Conservation (phyloP, 2,888 invertebrate genomes). For the Girardia tigrina region DNA sequence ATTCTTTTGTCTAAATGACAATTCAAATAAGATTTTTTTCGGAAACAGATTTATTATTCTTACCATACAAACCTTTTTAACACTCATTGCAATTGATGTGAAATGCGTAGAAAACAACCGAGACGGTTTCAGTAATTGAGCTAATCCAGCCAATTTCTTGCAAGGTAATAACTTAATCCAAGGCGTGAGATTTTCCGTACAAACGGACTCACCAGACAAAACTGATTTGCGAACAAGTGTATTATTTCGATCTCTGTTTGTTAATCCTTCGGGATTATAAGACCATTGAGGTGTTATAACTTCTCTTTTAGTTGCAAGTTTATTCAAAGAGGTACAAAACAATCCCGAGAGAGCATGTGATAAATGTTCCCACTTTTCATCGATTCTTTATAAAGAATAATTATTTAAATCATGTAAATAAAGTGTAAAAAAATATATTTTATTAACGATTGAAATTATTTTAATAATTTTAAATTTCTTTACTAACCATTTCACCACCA, state of each 20-base stretch:
- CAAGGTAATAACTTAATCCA: slow-evolving; percentile 94
- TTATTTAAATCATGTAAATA: too few species aligned
- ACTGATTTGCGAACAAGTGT: slow-evolving; percentile 60
- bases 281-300: slow-evolving; percentile 65
- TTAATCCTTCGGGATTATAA: slow-evolving; percentile 61
- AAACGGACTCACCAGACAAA: slow-evolving; percentile 85
- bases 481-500: too few species aligned
- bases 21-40: slow-evolving; percentile 56
- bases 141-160: slow-evolving; percentile 65
- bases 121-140: slow-evolving; percentile 72
- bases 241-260: background rate
- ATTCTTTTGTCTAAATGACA: slow-evolving; percentile 55
- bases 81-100: slow-evolving; percentile 73
- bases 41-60: slow-evolving; percentile 37
- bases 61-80: slow-evolving; percentile 63
- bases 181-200: slow-evolving; percentile 94
- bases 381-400: too few species aligned
- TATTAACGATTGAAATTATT: too few species aligned
- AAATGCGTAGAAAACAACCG: slow-evolving; percentile 80
- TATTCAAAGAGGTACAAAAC: slow-evolving; percentile 86
- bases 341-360: slow-evolving; percentile 80
- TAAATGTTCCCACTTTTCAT: slow-evolving; percentile 68
- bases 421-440: too few species aligned
- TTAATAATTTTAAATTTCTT: too few species aligned
- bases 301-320: slow-evolving; percentile 70